Conservation (phyloP, 1,140 invertebrate species). For the Drusus annulatus region DNA sequence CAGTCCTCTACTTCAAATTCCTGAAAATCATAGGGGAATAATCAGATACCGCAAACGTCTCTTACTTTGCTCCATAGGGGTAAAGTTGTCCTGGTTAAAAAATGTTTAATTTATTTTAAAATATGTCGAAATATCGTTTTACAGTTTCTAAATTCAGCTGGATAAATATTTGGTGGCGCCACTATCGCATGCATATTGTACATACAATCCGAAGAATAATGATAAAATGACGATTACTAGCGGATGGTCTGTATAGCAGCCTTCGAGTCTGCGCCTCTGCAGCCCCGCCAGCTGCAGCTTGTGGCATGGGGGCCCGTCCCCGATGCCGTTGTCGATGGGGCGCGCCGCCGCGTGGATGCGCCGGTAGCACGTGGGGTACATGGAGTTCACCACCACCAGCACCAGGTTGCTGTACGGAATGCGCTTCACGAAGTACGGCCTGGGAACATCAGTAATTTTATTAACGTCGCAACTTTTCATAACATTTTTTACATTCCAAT, state of each 20-base stretch:
- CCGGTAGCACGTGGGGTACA: conserved; percentile 64
- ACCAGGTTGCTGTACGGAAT: conserved; percentile 86
- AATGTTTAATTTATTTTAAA: too few species aligned
- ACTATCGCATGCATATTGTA: too few species aligned
- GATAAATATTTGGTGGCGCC: too few species aligned
- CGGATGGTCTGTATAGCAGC: conserved; percentile 83
- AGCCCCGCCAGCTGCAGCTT: conserved; percentile 81
- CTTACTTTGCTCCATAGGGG: too few species aligned
- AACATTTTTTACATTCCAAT: too few species aligned
- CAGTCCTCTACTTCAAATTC: conserved; percentile 73
- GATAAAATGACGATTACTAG: conserved; percentile 67
- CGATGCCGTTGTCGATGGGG: conserved; percentile 64
- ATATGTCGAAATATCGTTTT: too few species aligned
- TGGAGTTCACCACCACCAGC: conserved; percentile 80
- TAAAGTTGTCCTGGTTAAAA: too few species aligned
- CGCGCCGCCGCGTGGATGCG: conserved; percentile 61
- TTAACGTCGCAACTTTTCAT: too few species aligned
- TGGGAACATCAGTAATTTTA: too few species aligned
- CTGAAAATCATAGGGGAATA: conserved; percentile 60
- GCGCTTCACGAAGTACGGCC: conserved; percentile 80
- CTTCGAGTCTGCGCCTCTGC: conserved; percentile 76
- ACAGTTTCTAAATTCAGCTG: too few species aligned
- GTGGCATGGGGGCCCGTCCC: conserved; percentile 77
- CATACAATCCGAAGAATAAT: too few species aligned
- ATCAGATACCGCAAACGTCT: background rate